Conservation (phyloP, 2,113 vertebrate species). For the Diphyllodes magnificus region DNA sequence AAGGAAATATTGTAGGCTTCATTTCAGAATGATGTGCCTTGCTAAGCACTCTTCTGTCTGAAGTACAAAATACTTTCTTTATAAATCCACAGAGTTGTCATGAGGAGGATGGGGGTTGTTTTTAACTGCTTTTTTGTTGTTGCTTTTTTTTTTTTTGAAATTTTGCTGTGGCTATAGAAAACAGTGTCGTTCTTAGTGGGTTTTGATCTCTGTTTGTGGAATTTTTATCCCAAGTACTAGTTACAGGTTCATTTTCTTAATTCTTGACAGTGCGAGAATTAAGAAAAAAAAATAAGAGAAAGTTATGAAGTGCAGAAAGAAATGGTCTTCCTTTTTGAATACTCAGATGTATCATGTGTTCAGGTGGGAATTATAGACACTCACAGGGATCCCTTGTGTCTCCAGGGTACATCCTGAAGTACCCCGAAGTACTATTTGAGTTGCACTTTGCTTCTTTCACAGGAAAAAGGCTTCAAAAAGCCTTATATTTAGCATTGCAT, state of each 20-base stretch:
- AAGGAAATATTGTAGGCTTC: neutral
- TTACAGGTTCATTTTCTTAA: neutral
- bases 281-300: neutral
- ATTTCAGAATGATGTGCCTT: neutral
- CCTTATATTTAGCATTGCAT: neutral
- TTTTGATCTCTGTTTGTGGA: neutral
- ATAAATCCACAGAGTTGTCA: neutral
- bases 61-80: neutral
- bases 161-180: neutral
- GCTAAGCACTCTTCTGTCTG: neutral
- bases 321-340: neutral
- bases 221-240: neutral
- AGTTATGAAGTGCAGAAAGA: neutral
- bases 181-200: neutral
- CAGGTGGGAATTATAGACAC: neutral
- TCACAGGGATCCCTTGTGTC: neutral
- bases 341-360: neutral
- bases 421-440: neutral
- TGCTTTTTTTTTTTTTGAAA: neutral
- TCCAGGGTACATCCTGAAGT: neutral
- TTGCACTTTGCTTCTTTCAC: neutral
- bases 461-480: neutral
- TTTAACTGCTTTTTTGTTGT: neutral
- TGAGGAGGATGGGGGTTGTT: rapidly evolving
- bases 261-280: neutral